Evolutionary conservation across 2,113 vertebrate genomes (phyloP).

Genomic region (Campylorhamphus procurvoides): DNA sequence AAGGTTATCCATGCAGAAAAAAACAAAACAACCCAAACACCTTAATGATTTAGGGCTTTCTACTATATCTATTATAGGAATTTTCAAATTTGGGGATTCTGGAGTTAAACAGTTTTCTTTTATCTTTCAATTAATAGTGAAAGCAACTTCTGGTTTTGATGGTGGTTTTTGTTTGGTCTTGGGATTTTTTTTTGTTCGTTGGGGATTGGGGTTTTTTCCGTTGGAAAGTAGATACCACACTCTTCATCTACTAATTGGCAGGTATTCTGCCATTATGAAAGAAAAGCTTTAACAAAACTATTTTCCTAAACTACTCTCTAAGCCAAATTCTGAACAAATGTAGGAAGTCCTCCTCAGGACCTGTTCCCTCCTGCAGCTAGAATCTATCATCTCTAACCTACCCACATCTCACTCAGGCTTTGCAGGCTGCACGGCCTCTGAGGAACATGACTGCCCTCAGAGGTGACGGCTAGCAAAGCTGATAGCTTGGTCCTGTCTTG

Average conservation of each 20-base stretch:
- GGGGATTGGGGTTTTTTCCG: not conserved
- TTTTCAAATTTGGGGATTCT: not conserved
- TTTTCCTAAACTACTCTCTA: not conserved
- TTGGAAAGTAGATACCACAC: not conserved
- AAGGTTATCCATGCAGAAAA: not conserved
- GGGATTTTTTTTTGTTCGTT: not conserved
- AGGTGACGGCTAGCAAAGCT: not conserved
- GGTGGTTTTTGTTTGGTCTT: not conserved
- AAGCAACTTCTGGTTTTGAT: not conserved
- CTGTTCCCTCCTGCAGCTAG: not conserved
- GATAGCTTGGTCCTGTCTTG: not conserved
- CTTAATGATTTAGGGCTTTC: not conserved
- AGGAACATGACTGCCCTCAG: not conserved
- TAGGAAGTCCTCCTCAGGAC: not conserved
- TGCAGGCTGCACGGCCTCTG: not conserved
- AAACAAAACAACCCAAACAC: not conserved
- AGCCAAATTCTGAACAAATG: not conserved
- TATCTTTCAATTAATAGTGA: not conserved
- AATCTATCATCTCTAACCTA: not conserved
- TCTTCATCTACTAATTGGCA: not conserved
- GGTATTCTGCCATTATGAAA: not conserved
- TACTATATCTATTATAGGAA: not conserved
- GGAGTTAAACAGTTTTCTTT: not conserved
- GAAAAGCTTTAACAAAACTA: not conserved
- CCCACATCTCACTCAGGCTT: not conserved